Base-by-base conservation (phyloP, 2,888 invertebrate species). In the Cheilosia soror region DNA sequence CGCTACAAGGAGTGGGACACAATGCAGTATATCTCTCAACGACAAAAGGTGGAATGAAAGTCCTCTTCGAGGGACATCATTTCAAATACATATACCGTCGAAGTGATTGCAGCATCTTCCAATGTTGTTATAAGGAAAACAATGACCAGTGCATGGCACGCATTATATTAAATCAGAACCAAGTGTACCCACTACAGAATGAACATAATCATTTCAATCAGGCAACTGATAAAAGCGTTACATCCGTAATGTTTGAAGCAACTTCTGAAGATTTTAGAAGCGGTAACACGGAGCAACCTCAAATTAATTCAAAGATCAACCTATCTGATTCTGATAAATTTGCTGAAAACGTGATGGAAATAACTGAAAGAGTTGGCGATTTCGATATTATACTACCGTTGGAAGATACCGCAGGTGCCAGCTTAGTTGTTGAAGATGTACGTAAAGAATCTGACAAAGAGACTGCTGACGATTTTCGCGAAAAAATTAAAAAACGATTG, bases 11-110 rank as follows among this genome's bases (percentile, higher is more conserved):
- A 25, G 27, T 7, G 3, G 44, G n/a, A 0, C 75, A 83, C 2
- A 86, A 82, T 15, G 89, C 90, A 4, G 88, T 91, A 0, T 92
- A 91, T 77, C 91, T 90, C 1, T 92, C 92, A 3, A 90, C 92
- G 0, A 91, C 91, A 0, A 91, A 91, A 79, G 92, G 92, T 62
- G 91, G 91, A n/a, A 91, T 92, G 87, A 92, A 92, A 77, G 87
- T 92, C 29, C 76, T 91, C 2, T 90, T 88, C n/a, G 89, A 91
- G 40, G 91, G 91, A 0, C 92, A 92, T 85, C 90, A 92, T 60
- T 92, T 90, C 55, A 90, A 89, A 63, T 92, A 91, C 62, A 89
- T 90, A 40, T 92, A 90, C 87, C 92, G 92, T 20, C 90, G 91
- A 62, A 89, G 89, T 11, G 89, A 89, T 37, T 91, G 88, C 62